These are phyloP conservation scores for Sula dactylatra DNA, from an alignment of 2,113 vertebrate genomes.

Conservation along the genomic window DNA sequence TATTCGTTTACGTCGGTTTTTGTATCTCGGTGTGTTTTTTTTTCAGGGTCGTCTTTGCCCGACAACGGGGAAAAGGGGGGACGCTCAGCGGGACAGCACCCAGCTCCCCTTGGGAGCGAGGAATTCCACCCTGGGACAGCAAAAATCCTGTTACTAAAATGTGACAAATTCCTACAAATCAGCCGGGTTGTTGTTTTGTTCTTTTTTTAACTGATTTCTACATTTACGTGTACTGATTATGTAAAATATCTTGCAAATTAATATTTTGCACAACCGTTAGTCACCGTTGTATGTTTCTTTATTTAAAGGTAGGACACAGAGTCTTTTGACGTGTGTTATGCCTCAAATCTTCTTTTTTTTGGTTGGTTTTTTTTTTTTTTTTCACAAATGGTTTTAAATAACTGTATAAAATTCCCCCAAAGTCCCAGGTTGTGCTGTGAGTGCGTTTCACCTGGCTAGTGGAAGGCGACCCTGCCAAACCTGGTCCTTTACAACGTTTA, in stretches of 20 bases:
- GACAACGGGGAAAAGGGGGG: neutral
- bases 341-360: neutral
- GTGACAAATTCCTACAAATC: slow-evolving; percentile 59
- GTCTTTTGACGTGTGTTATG: neutral
- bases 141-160: slow-evolving; percentile 59
- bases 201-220: slow-evolving; percentile 50
- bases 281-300: slow-evolving; percentile 68
- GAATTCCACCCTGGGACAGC: slow-evolving; percentile 7
- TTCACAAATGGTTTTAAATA: slow-evolving; percentile 26
- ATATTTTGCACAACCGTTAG: slow-evolving; percentile 73
- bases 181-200: neutral
- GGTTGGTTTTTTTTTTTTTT: no score
- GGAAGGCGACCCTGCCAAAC: slow-evolving; percentile 43
- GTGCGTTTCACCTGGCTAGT: slow-evolving; percentile 34
- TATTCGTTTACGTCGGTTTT: slow-evolving; percentile 69
- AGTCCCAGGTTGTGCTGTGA: no score
- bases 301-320: slow-evolving; percentile 56
- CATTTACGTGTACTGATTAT: slow-evolving; percentile 63
- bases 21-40: slow-evolving; percentile 54
- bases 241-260: slow-evolving; percentile 71
- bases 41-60: slow-evolving; percentile 71
- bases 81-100: neutral
- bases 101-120: neutral
- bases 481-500: slow-evolving; percentile 15
- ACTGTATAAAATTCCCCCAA: neutral